Evolutionary conservation across 2,888 invertebrate genomes (phyloP).

Genomic region (Stegana nigrithorax): DNA sequence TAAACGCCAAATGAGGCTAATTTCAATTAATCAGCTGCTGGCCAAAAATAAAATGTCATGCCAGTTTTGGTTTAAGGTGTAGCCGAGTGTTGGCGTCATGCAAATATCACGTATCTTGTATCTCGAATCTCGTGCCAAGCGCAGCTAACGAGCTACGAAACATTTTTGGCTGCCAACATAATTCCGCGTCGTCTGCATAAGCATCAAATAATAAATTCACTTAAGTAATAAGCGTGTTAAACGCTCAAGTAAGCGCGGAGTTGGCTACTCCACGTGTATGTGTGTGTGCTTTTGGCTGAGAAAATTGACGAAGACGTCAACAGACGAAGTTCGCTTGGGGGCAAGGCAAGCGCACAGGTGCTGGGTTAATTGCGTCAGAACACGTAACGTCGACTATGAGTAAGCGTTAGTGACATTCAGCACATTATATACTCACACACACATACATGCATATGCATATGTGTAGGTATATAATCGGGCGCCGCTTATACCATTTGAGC

Average conservation of each 20-base stretch:
- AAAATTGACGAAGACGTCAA: neutral
- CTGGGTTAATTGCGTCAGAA: slow-evolving; percentile 45
- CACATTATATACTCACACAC: no score
- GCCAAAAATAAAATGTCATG: neutral
- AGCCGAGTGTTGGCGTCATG: slow-evolving; percentile 19
- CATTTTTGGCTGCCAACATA: slow-evolving; percentile 37
- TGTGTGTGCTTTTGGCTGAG: slow-evolving; percentile 28
- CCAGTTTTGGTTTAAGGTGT: slow-evolving; percentile 26
- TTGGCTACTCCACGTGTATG: slow-evolving; percentile 1
- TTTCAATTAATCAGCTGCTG: no score
- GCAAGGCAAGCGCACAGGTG: no score
- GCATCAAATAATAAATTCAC: slow-evolving; percentile 43
- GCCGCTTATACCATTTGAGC: neutral
- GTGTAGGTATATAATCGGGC: no score
- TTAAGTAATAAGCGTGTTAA: slow-evolving; percentile 40
- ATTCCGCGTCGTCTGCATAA: slow-evolving; percentile 36
- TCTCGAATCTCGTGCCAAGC: neutral
- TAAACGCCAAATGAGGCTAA: no score
- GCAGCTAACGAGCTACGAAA: slow-evolving; percentile 27
- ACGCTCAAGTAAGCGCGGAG: slow-evolving; percentile 6
- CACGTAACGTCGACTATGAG: slow-evolving; percentile 44
- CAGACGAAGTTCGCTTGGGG: neutral
- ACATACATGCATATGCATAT: slow-evolving; percentile 8
- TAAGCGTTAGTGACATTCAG: slow-evolving; percentile 28
- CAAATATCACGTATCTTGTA: neutral